Evolutionary conservation across 2,113 vertebrate genomes (phyloP).

Genomic region (Neogale vison): DNA sequence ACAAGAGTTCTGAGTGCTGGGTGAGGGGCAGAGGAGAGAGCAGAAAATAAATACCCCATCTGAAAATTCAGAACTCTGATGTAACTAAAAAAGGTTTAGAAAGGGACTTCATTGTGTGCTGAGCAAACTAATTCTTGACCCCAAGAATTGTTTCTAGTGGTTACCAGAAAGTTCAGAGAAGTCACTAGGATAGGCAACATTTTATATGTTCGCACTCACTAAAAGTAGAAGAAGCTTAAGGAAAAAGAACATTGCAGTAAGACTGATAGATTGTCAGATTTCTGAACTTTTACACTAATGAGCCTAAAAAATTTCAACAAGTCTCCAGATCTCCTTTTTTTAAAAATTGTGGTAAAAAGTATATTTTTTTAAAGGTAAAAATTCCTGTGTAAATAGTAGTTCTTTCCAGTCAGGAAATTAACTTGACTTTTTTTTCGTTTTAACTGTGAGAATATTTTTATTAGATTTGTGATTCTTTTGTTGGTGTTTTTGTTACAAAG

Average conservation of each 20-base stretch:
- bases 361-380: no score
- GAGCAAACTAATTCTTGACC: slow-evolving; percentile 20
- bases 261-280: background rate
- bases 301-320: slow-evolving; percentile 38
- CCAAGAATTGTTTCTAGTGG: slow-evolving; percentile 9
- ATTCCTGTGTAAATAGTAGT: background rate
- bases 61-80: slow-evolving; percentile 9
- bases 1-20: background rate
- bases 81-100: slow-evolving; percentile 1
- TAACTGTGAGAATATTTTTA: background rate
- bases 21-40: rapidly evolving
- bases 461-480: slow-evolving; percentile 32
- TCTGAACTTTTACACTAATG: background rate
- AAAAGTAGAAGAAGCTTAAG: background rate
- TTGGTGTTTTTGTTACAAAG: slow-evolving; percentile 37
- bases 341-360: no score
- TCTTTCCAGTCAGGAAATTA: slow-evolving; percentile 18
- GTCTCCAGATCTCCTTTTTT: background rate
- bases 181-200: background rate
- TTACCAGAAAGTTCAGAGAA: slow-evolving; percentile 21
- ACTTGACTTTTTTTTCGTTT: background rate
- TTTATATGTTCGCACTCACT: background rate
- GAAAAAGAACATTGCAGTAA: background rate
- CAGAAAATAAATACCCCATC: background rate
- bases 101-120: background rate